These are phyloP conservation scores for Cabera pusaria DNA, from an alignment of 2,888 invertebrate species.

Conservation along the genomic window DNA sequence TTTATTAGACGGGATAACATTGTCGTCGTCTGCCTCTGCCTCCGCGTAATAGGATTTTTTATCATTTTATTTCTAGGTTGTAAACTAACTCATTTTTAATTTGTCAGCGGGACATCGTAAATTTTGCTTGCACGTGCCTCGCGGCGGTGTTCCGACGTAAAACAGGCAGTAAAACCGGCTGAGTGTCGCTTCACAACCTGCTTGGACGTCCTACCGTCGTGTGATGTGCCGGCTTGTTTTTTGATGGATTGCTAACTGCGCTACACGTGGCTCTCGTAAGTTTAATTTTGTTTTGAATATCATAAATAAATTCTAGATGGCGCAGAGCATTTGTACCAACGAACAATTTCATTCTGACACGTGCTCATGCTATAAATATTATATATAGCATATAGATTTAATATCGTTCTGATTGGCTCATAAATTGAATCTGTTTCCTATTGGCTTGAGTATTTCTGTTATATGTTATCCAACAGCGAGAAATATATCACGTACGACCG, in stretches of 20 bases:
- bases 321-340: too few relatives aligned
- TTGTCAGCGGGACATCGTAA: slow-evolving; percentile 71
- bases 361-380: too few relatives aligned
- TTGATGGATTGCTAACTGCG: slow-evolving; percentile 50
- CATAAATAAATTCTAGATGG: too few relatives aligned
- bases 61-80: slow-evolving; percentile 71
- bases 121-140: slow-evolving; percentile 61
- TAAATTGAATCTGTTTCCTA: background rate
- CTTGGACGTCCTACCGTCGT: slow-evolving; percentile 38
- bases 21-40: slow-evolving; percentile 58
- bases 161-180: slow-evolving; percentile 60
- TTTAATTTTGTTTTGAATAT: background rate
- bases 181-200: slow-evolving; percentile 51
- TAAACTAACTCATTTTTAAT: slow-evolving; percentile 80
- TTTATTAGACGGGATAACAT: slow-evolving; percentile 78
- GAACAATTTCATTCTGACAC: too few relatives aligned
- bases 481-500: too few relatives aligned
- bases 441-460: too few relatives aligned
- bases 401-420: background rate
- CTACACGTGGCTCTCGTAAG: slow-evolving; percentile 6
- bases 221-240: slow-evolving; percentile 42
- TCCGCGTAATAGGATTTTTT: slow-evolving; percentile 70
- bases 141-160: slow-evolving; percentile 52
- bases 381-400: too few relatives aligned
- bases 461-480: too few relatives aligned